phyloP scores from a whole-genome alignment of 92 coral and sea anemone species.

The Zoanthus gigantus region DNA sequence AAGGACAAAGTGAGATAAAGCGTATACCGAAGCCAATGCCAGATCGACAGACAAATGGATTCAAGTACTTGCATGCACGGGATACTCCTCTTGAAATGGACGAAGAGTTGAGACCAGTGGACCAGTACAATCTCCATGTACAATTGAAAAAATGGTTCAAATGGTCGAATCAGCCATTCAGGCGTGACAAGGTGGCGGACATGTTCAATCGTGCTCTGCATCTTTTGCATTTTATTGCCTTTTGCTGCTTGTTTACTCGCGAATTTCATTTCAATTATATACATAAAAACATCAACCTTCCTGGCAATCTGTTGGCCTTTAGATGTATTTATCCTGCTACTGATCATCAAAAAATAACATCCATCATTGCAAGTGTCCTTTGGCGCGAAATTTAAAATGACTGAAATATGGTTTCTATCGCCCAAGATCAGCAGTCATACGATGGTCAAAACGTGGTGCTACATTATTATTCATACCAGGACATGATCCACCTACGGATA shows the following conservation, averaged over 20 bases:
- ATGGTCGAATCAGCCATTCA: too few relatives aligned
- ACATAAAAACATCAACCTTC: too few relatives aligned
- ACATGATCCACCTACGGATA: too few relatives aligned
- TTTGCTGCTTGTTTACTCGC: neutral
- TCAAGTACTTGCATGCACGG: conserved; percentile 22
- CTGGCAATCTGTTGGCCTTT: too few relatives aligned
- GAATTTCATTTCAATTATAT: too few relatives aligned
- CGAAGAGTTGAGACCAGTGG: conserved; percentile 34
- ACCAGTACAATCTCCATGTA: conserved; percentile 42
- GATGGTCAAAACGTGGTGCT: too few relatives aligned
- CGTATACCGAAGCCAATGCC: conserved; percentile 41
- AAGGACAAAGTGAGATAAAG: neutral
- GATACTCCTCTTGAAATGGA: conserved; percentile 40
- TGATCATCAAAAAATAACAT: too few relatives aligned
- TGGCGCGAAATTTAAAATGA: too few relatives aligned
- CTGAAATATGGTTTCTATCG: too few relatives aligned
- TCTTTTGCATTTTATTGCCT: neutral
- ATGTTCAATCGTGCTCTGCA: neutral
- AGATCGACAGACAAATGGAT: neutral
- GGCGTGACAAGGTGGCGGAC: neutral
- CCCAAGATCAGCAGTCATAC: neutral
- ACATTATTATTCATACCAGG: too few relatives aligned
- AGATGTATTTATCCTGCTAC: too few relatives aligned
- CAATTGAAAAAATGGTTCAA: conserved; percentile 9
- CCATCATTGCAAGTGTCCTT: too few relatives aligned